Conservation (phyloP, 2,888 invertebrate genomes). For the Rugalucina vietnamica region DNA sequence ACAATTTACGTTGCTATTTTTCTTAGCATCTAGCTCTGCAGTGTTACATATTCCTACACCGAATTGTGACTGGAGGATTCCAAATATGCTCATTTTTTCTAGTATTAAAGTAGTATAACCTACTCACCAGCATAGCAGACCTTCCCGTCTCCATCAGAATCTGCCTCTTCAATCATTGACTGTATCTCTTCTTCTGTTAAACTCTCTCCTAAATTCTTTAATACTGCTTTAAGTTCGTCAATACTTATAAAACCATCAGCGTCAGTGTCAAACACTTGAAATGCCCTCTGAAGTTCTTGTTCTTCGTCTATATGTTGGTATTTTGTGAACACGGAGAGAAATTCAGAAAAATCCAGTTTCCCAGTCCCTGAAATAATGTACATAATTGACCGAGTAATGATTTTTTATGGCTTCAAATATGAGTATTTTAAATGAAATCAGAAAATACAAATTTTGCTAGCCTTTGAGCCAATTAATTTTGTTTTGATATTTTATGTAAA, state of each 20-base stretch:
- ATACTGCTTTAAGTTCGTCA: conserved; percentile 99
- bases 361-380: background rate
- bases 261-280: conserved; percentile 99
- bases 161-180: conserved; percentile 99
- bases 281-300: background rate
- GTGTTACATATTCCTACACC: no score
- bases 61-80: no score
- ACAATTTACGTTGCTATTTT: no score
- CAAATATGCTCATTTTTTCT: no score
- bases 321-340: background rate
- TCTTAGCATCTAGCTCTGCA: no score
- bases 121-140: conserved; percentile 40
- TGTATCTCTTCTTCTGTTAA: conserved; percentile 99
- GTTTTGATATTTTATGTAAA: no score
- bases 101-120: no score
- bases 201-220: conserved; percentile 99
- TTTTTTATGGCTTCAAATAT: no score
- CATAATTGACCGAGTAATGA: no score
- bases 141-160: conserved; percentile 88
- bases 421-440: no score
- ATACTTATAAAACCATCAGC: conserved; percentile 99
- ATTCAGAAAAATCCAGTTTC: background rate
- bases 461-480: no score
- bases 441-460: no score
- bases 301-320: background rate